Evolutionary conservation across 2,888 invertebrate genomes (phyloP), one percentile per base, ranked within the genome.

Genomic region (Terebella lapidaria): DNA sequence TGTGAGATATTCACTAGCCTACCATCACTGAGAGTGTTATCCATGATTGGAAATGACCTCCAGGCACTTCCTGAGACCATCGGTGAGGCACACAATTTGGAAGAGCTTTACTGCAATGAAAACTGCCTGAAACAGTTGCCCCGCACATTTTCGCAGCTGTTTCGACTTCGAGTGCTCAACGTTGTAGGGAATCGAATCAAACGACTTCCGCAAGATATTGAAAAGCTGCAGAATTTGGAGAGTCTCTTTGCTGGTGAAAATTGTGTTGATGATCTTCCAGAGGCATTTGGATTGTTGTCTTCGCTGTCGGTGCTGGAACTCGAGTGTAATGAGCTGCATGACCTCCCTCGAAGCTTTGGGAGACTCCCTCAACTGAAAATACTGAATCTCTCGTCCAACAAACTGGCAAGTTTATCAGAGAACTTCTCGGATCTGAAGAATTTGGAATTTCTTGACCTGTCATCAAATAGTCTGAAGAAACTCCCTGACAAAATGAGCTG

Each of bases 41-140:
- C 56, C 15, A 10, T 56, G 46, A 25, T 56, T 45, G 56, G 56
- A 45, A 56, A 56, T 22, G 26, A 56, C 18, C 4, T 56, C 10
- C 18, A 4, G 4, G 10, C 4, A n/a, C 5, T 56, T 3, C 45
- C 46, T 25, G 18, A 10, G 5, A n/a, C 22, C n/a, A 56, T 56
- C 5, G 15, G n/a, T 3, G 5, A 4, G 20, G 4, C 18, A 5
- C n/a, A 4, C 4, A 10, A 4, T 25, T n/a, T 56, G 10, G 46
- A 47, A 24, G 47, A 56, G 27, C 56, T 56, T 25, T 56, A 49
- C 22, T 3, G 45, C n/a, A 56, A 56, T 47, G 56, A 56, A 26
- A 56, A 56, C 27, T 18, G 27, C 25, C 22, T 56, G 4, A 56
- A 4, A 47, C 5, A 5, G 4, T 26, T 56, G n/a, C 56, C 56